Percentiles rank a stretch among this genome's conserved stretches.
These are phyloP conservation scores for Harpalus rubripes DNA, from an alignment of 2,888 invertebrate species.

Conservation along the genomic window DNA sequence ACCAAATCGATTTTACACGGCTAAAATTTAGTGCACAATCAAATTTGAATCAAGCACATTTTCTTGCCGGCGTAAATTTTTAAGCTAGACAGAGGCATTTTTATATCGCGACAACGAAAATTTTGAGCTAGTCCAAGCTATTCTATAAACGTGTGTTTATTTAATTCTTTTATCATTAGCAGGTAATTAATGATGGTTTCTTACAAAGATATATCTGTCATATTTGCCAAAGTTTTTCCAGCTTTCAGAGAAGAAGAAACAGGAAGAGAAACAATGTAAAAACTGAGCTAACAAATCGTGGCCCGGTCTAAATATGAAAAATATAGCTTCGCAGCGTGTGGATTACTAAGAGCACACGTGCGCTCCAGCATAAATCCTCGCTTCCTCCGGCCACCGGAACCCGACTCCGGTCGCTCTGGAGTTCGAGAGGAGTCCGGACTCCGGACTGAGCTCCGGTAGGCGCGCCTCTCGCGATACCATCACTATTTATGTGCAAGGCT, in stretches of 20 bases:
- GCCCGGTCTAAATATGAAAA: constrained; percentile 61
- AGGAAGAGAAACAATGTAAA: constrained; percentile 24
- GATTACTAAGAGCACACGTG: constrained; percentile 57
- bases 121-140: too few relatives aligned
- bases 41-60: too few relatives aligned
- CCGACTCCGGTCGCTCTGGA: constrained; percentile 33
- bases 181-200: too few relatives aligned
- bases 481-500: constrained; percentile 56
- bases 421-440: constrained; percentile 4
- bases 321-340: constrained; percentile 55
- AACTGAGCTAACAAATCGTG: constrained; percentile 44
- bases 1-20: too few relatives aligned
- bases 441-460: neutral
- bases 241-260: neutral
- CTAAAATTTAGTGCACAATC: too few relatives aligned
- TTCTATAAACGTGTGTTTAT: too few relatives aligned
- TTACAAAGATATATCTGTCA: neutral
- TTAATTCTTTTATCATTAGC: too few relatives aligned
- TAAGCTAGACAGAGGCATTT: too few relatives aligned
- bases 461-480: constrained; percentile 32
- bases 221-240: neutral
- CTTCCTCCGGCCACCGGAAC: constrained; percentile 59
- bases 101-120: too few relatives aligned
- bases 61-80: too few relatives aligned
- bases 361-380: constrained; percentile 55